These are phyloP conservation scores for Mesorhabditis spiculigera DNA, from an alignment of 2,888 invertebrate species.

Conservation along the genomic window DNA sequence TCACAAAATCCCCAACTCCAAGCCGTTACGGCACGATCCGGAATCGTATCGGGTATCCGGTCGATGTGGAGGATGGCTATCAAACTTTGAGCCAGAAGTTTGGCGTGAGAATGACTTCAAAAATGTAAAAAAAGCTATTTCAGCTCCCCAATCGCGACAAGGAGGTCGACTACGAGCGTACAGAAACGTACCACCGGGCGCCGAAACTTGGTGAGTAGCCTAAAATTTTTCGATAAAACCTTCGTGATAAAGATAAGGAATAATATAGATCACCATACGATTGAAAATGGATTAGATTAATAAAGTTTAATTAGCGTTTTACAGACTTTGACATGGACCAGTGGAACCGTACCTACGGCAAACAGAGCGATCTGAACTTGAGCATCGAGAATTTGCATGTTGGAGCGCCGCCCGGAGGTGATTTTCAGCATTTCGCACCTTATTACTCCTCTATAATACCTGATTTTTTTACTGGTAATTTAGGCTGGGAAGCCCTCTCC, in stretches of 20 bases:
- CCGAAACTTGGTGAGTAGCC: constrained; percentile 6
- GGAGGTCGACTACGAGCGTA: constrained; percentile 2
- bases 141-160: constrained; percentile 1
- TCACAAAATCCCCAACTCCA: constrained; percentile 5
- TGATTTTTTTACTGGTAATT: background rate
- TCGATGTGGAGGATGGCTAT: background rate
- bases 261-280: too few species aligned
- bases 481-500: background rate
- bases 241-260: too few species aligned
- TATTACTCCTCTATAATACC: background rate
- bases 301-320: background rate
- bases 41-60: background rate
- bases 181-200: background rate
- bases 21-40: constrained; percentile 1
- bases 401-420: background rate
- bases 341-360: constrained; percentile 3
- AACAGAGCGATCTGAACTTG: background rate
- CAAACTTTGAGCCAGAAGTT: background rate
- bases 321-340: constrained; percentile 1
- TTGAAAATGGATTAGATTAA: too few species aligned
- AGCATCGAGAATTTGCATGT: constrained; percentile 1
- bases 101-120: background rate
- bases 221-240: too few species aligned
- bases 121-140: background rate
- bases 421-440: background rate